These are phyloP conservation scores for Passer domesticus DNA, from an alignment of 2,113 vertebrate genomes.

Conservation along the genomic window DNA sequence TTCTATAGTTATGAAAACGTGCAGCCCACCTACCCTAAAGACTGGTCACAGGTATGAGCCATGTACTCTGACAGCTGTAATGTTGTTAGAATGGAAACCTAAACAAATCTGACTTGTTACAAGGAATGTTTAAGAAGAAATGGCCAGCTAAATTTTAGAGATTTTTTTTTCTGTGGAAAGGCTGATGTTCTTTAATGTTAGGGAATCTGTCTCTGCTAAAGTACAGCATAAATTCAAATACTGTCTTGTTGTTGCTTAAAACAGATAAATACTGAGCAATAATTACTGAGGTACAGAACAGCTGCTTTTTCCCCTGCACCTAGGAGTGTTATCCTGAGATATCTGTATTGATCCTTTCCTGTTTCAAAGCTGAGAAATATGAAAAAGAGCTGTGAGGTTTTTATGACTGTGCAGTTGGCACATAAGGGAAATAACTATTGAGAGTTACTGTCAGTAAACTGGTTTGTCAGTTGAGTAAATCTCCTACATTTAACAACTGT, in stretches of 20 bases:
- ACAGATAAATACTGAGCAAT: constrained; percentile 27
- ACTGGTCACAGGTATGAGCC: neutral
- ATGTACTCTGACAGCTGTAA: neutral
- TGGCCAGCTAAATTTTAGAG: neutral
- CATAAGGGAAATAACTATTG: neutral
- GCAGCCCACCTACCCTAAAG: neutral
- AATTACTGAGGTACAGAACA: constrained; percentile 29
- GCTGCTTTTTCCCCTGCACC: neutral
- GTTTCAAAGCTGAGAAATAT: neutral
- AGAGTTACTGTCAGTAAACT: neutral
- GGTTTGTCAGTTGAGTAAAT: neutral
- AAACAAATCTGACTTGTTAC: neutral
- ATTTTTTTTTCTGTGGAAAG: constrained; percentile 38
- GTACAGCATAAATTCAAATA: constrained; percentile 18
- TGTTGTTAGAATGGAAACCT: constrained; percentile 22
- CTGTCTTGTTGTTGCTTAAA: constrained; percentile 32
- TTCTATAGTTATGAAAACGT: neutral
- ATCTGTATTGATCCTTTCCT: neutral
- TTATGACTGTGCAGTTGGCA: neutral
- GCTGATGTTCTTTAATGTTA: neutral
- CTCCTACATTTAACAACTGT: neutral
- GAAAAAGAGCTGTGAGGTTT: neutral
- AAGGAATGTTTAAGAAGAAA: neutral
- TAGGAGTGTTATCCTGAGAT: neutral
- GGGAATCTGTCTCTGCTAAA: constrained; percentile 5